These are phyloP conservation scores for Cryptoleucopteryx plumbea DNA, from an alignment of 2,113 vertebrate species.

Conservation along the genomic window DNA sequence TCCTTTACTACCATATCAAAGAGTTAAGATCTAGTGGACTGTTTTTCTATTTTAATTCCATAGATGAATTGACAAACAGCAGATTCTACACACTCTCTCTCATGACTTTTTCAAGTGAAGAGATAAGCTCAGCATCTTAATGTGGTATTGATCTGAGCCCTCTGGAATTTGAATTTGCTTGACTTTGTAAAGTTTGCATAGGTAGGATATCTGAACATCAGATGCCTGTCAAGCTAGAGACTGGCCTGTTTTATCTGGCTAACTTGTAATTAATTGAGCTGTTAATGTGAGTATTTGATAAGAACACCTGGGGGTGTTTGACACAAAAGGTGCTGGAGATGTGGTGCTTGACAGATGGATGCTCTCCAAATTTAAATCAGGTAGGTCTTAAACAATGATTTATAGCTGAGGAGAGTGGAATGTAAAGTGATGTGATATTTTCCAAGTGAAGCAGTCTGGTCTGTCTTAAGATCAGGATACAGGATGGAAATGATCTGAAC, in stretches of 20 bases:
- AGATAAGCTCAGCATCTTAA: slow-evolving; percentile 44
- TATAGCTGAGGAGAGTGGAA: slow-evolving; percentile 41
- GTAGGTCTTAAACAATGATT: slow-evolving; percentile 56
- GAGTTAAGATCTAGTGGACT: background rate
- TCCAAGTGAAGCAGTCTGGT: slow-evolving; percentile 42
- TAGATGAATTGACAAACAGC: background rate
- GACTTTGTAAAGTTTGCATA: slow-evolving; percentile 59
- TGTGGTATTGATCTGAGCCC: slow-evolving; percentile 60
- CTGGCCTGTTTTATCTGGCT: slow-evolving; percentile 63
- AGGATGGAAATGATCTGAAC: slow-evolving; percentile 6
- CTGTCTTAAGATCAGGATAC: slow-evolving; percentile 4
- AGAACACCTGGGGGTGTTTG: slow-evolving; percentile 57
- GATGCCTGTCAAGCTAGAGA: slow-evolving; percentile 33
- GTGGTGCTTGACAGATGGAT: slow-evolving; percentile 41
- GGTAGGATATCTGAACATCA: slow-evolving; percentile 63
- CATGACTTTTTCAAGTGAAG: background rate
- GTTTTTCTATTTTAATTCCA: slow-evolving; percentile 28
- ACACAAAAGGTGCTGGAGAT: slow-evolving; percentile 35
- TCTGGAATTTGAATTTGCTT: slow-evolving; percentile 53
- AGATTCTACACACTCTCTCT: background rate
- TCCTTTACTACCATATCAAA: background rate
- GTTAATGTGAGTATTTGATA: slow-evolving; percentile 62
- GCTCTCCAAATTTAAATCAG: slow-evolving; percentile 53
- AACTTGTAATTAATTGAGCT: slow-evolving; percentile 68
- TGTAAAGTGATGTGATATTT: slow-evolving; percentile 62